Percentiles rank a stretch among this genome's conserved stretches.
Evolutionary conservation across 1,140 invertebrate species (phyloP).

Genomic region (Aculops lycopersici): DNA sequence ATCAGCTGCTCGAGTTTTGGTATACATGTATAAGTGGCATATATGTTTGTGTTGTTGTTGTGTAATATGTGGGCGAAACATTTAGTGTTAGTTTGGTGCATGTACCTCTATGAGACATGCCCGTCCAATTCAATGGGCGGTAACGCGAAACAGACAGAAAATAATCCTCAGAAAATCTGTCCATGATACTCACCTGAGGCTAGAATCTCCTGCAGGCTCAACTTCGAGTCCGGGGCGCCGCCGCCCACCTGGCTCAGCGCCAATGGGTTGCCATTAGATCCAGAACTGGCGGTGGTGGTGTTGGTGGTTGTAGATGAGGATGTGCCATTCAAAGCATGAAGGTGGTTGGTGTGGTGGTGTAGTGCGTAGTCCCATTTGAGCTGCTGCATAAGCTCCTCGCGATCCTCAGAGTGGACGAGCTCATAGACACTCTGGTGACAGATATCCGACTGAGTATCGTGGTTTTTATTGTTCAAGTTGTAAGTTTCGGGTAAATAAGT

Average conservation of each 20-base stretch:
- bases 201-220: neutral
- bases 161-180: too few species aligned
- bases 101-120: too few species aligned
- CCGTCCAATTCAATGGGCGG: too few species aligned
- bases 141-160: too few species aligned
- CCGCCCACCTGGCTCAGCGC: too few species aligned
- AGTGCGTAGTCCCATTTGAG: constrained; percentile 82
- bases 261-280: too few species aligned
- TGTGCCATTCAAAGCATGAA: too few species aligned
- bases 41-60: neutral
- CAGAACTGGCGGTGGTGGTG: too few species aligned
- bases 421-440: constrained; percentile 96
- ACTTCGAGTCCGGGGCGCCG: neutral
- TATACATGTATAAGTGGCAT: neutral
- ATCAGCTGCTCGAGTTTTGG: constrained; percentile 18
- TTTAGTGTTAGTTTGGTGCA: too few species aligned
- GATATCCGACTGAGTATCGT: constrained; percentile 61
- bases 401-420: constrained; percentile 86
- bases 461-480: neutral
- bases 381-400: constrained; percentile 81
- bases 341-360: too few species aligned
- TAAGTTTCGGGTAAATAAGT: neutral
- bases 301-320: too few species aligned
- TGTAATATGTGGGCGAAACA: too few species aligned
- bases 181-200: neutral